Conservation (phyloP, 1,140 invertebrate species). For the Solenopsis fugax region DNA sequence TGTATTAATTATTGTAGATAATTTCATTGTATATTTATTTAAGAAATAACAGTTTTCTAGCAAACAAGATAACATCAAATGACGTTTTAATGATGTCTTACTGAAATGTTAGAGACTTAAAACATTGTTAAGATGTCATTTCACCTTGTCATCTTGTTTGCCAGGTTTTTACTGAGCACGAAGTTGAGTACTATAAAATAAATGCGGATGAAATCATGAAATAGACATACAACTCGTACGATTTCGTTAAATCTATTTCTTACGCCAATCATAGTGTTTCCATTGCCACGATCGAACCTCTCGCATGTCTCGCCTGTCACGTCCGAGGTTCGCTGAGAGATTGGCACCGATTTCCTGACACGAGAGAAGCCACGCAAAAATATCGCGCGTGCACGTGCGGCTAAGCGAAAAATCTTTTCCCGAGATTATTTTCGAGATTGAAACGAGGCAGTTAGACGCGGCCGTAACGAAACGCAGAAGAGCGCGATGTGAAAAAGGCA, state of each 20-base stretch:
- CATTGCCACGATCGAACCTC: not conserved
- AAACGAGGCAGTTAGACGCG: not conserved
- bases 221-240: too few relatives aligned
- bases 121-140: too few relatives aligned
- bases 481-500: conserved; percentile 58
- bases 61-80: too few relatives aligned
- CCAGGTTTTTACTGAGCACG: not conserved
- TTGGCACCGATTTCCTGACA: not conserved
- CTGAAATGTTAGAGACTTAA: too few relatives aligned
- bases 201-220: not conserved
- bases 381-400: not conserved
- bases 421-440: conserved; percentile 20
- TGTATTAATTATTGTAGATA: too few relatives aligned
- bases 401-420: not conserved
- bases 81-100: too few relatives aligned
- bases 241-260: not conserved
- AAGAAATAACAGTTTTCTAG: too few relatives aligned
- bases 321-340: not conserved
- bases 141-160: too few relatives aligned
- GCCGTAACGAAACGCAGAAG: conserved; percentile 42
- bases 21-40: too few relatives aligned
- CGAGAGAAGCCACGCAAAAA: not conserved
- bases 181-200: not conserved
- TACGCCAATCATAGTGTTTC: not conserved
- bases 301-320: not conserved